These are phyloP conservation scores for Osmoderma eremita DNA, from an alignment of 2,888 invertebrate genomes.

Conservation along the genomic window DNA sequence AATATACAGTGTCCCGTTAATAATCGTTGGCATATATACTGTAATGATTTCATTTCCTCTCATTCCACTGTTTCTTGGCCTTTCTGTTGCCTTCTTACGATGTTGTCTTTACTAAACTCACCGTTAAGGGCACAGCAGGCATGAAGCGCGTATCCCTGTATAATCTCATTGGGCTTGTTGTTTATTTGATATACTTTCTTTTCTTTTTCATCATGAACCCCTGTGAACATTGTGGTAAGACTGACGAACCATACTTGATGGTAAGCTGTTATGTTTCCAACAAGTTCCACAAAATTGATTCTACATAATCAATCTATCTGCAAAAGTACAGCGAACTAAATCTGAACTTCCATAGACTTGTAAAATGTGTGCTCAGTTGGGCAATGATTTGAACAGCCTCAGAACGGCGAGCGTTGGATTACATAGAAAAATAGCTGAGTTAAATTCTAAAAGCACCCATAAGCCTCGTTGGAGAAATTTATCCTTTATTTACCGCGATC, in stretches of 20 bases:
- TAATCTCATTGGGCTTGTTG: neutral
- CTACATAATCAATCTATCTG: neutral
- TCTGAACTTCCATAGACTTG: neutral
- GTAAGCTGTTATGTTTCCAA: neutral
- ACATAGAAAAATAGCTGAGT: conserved; percentile 17
- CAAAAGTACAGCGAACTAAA: neutral
- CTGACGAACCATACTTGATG: neutral
- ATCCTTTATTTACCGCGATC: too few relatives aligned
- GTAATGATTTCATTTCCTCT: too few relatives aligned
- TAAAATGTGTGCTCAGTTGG: neutral
- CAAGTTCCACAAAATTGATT: neutral
- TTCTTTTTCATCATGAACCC: neutral
- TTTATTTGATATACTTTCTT: neutral
- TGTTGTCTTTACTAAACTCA: neutral
- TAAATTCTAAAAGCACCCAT: too few relatives aligned
- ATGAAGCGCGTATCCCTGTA: neutral
- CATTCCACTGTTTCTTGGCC: neutral
- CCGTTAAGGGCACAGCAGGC: neutral
- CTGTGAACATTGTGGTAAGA: neutral
- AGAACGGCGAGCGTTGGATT: conserved; percentile 1
- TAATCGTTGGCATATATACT: too few relatives aligned
- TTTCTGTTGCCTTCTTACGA: neutral
- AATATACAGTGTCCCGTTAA: too few relatives aligned
- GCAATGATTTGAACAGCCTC: neutral
- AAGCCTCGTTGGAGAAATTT: too few relatives aligned